Conservation (phyloP, 1,140 invertebrate genomes). For the Fopius arisanus region DNA sequence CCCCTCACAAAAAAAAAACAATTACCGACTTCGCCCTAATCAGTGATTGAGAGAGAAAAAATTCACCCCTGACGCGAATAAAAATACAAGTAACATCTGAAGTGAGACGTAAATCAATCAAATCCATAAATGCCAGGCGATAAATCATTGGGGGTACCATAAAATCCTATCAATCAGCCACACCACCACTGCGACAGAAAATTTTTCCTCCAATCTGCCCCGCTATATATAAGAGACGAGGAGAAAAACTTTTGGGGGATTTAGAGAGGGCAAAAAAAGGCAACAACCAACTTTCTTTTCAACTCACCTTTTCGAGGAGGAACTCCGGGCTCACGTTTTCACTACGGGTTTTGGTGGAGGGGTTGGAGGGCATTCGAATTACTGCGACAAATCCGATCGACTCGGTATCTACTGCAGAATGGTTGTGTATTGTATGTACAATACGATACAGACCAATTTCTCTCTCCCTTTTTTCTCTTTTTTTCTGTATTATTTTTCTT, state of each 20-base stretch:
- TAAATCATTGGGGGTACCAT: slow-evolving; percentile 22
- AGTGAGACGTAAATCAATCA: slow-evolving; percentile 27
- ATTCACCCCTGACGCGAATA: not conserved
- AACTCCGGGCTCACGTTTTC: not conserved
- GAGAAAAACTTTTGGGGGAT: not conserved
- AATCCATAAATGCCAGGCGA: slow-evolving; percentile 21
- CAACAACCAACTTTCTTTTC: slow-evolving; percentile 9
- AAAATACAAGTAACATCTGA: not conserved
- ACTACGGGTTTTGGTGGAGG: not conserved
- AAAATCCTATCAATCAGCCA: slow-evolving; percentile 31
- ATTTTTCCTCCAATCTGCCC: slow-evolving; percentile 12
- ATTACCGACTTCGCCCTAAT: no score
- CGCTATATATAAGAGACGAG: not conserved
- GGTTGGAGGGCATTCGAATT: slow-evolving; percentile 8
- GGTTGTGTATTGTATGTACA: slow-evolving; percentile 12
- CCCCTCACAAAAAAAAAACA: no score
- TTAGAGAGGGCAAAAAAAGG: not conserved
- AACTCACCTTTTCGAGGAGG: slow-evolving; percentile 3
- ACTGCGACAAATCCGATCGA: slow-evolving; percentile 27
- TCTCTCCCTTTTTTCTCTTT: not conserved
- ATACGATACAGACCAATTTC: slow-evolving; percentile 6
- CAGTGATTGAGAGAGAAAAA: no score
- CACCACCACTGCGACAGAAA: not conserved
- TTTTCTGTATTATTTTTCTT: not conserved
- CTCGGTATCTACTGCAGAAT: slow-evolving; percentile 15